Evolutionary conservation across 2,113 vertebrate genomes (phyloP).

Genomic region (Scatophagus argus): DNA sequence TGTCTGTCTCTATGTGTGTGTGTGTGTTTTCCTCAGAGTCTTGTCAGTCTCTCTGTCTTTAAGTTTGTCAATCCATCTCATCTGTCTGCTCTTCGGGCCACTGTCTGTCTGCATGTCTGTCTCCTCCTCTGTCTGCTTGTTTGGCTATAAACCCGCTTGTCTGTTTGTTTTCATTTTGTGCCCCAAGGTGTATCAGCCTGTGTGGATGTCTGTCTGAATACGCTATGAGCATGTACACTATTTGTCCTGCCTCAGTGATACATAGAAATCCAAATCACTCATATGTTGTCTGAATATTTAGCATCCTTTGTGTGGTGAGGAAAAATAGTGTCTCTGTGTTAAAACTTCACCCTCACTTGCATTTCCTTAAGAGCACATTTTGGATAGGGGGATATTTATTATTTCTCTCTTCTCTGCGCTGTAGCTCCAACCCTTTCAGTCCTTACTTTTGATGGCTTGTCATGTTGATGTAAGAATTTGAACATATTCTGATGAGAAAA

Average conservation of each 20-base stretch:
- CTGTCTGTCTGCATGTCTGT: slow-evolving; percentile 24
- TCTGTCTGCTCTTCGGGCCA: slow-evolving; percentile 29
- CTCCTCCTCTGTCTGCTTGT: not conserved
- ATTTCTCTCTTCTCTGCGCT: slow-evolving; percentile 29
- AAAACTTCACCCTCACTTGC: slow-evolving; percentile 8
- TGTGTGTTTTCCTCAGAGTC: slow-evolving; percentile 37
- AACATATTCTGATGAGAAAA: slow-evolving; percentile 22
- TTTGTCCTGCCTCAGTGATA: slow-evolving; percentile 12
- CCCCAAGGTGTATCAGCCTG: not conserved
- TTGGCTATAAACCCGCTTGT: slow-evolving; percentile 9
- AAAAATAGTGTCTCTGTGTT: not conserved
- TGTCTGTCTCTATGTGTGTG: slow-evolving; percentile 37
- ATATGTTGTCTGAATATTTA: not conserved
- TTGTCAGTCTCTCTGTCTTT: slow-evolving; percentile 48
- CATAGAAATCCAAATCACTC: slow-evolving; percentile 24
- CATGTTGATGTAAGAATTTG: slow-evolving; percentile 45
- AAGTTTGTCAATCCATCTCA: slow-evolving; percentile 45
- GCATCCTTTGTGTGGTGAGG: not conserved
- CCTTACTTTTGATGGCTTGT: slow-evolving; percentile 40
- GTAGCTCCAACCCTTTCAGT: slow-evolving; percentile 40
- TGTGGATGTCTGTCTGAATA: slow-evolving; percentile 29
- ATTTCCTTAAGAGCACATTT: slow-evolving; percentile 10
- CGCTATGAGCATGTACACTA: not conserved
- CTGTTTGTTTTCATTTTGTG: slow-evolving; percentile 5
- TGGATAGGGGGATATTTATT: slow-evolving; percentile 39